Base-by-base conservation (phyloP, 2,797 vertebrate species). In the Thalassophryne amazonica region DNA sequence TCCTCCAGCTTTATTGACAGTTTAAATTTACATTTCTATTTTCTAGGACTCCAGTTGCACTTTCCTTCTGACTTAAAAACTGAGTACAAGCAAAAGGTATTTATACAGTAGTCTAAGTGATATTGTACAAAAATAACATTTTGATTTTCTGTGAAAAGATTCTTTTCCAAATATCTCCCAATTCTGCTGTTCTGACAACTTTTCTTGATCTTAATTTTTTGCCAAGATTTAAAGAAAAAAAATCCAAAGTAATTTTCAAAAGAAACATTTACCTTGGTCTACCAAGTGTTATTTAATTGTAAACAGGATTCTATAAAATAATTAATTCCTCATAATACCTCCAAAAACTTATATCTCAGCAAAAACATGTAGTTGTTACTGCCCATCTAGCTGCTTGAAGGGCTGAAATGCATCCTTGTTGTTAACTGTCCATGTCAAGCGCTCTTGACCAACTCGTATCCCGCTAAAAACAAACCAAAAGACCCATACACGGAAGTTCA, bases 1-100 rank as follows among this genome's bases (percentile, higher is more conserved):
- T 97, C 94, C 95, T 99, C 94, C 94, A 96, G 92, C 93, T 98
- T 98, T 98, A 98, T 99, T 99, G 96, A 97, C 94, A 97, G 94
- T 97, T 98, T 98, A 98, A 98, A 99, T 98, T 97, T 98, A 98
- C 95, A 98, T 93, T 89, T 95, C 94, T 97, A 94, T 95, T 88
- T 93, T 96, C 94, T 95, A 97, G 92, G 93, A 98, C 94, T 96
- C 95, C 93, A 95, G 94, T 93, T 96, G 94, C 95, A 94, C 93
- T 95, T 94, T 94, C 93, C 94, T 95, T 97, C 93, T 88, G 93
- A 95, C 95, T 96, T 96, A 96, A 98, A 97, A 99, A 97, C 94
- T 91, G 93, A 97, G 94, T 94, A 97, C 94, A 98, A 95, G 94
- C 95, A 97, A 98, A 97, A 95, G 93, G 96, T 96, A 95, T 94